phyloP scores from a whole-genome alignment of 1,140 invertebrate genomes.

The Lepidurus arcticus region DNA sequence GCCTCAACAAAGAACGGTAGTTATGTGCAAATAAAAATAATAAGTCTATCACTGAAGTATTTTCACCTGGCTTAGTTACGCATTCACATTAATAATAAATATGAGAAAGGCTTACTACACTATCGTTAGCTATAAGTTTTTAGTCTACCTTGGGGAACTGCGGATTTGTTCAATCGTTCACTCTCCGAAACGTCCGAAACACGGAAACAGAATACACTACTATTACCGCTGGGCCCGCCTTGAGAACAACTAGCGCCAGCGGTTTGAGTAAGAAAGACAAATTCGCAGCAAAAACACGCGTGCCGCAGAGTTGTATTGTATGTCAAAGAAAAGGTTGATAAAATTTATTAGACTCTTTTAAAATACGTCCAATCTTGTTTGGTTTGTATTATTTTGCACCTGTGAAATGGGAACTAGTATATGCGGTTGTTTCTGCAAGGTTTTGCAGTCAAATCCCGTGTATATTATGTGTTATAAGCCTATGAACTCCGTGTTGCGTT shows the following conservation, averaged over 20 bases:
- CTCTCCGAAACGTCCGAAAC: conserved; percentile 12
- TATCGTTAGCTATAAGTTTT: neutral
- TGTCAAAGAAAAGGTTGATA: neutral
- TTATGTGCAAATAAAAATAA: neutral
- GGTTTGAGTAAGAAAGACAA: neutral
- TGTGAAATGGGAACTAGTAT: neutral
- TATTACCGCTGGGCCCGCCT: neutral
- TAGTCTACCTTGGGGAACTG: neutral
- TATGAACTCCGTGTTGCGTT: neutral
- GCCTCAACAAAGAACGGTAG: neutral
- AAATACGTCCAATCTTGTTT: neutral
- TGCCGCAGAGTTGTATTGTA: neutral
- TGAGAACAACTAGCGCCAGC: neutral
- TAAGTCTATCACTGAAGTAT: neutral
- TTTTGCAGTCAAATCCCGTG: neutral
- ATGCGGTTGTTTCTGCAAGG: neutral
- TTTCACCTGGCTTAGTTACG: neutral
- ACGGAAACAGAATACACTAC: neutral
- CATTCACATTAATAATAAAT: neutral
- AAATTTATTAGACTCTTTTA: neutral
- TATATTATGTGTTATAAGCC: neutral
- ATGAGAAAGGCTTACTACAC: neutral
- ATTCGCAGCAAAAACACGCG: neutral
- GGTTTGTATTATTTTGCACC: neutral
- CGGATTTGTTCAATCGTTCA: neutral